phyloP scores from a whole-genome alignment of 2,888 invertebrate genomes.

The Yponomeuta plumbellus region DNA sequence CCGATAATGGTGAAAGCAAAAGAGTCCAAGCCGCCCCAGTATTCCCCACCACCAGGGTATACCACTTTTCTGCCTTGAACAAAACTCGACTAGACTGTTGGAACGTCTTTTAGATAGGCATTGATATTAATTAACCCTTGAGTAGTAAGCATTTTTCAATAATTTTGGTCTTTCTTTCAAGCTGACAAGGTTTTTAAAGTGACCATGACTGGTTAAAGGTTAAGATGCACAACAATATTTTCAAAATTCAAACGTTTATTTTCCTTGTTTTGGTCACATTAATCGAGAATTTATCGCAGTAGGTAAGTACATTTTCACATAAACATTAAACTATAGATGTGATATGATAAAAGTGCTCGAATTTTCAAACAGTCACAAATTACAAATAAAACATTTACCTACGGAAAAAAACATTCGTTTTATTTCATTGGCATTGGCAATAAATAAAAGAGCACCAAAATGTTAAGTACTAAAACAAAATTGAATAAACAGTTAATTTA shows the following conservation, averaged over 20 bases:
- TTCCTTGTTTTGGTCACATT: constrained; percentile 13
- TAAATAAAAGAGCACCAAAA: constrained; percentile 10
- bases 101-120: too few relatives aligned
- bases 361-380: background rate
- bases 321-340: background rate
- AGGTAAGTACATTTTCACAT: constrained; percentile 10
- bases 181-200: background rate
- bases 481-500: background rate
- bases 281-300: constrained; percentile 5
- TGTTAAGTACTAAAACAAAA: constrained; percentile 2
- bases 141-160: too few relatives aligned
- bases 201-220: background rate
- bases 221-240: background rate
- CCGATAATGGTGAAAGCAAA: constrained; percentile 28
- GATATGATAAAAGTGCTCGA: background rate
- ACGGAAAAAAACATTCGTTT: background rate
- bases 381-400: constrained; percentile 2
- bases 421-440: constrained; percentile 1
- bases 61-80: constrained; percentile 44
- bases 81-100: background rate
- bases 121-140: too few relatives aligned
- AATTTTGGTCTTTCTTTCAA: too few relatives aligned
- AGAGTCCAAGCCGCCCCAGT: constrained; percentile 50
- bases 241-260: constrained; percentile 8
- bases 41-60: constrained; percentile 63